These are phyloP conservation scores for Thunnus maccoyii DNA, from an alignment of 2,113 vertebrate genomes.

Conservation along the genomic window DNA sequence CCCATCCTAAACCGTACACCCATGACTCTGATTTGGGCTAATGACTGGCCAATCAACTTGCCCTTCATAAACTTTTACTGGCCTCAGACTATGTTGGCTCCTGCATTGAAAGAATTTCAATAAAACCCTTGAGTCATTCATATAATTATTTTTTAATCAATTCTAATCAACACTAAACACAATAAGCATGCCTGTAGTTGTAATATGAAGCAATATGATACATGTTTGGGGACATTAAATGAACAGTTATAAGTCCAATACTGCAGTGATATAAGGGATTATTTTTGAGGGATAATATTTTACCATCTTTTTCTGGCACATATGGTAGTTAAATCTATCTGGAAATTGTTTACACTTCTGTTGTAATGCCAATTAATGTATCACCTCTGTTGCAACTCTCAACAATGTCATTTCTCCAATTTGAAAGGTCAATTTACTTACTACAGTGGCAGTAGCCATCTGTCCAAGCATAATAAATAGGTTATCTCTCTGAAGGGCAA, in stretches of 20 bases:
- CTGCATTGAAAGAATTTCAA: not conserved
- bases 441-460: slow-evolving; percentile 9
- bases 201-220: slow-evolving; percentile 3
- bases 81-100: too few species aligned
- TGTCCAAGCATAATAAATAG: slow-evolving; percentile 23
- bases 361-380: slow-evolving; percentile 2
- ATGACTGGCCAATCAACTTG: too few species aligned
- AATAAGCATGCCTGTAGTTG: not conserved
- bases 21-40: too few species aligned
- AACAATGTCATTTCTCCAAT: slow-evolving; percentile 11
- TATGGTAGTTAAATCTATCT: not conserved
- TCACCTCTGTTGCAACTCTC: not conserved
- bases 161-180: slow-evolving; percentile 6
- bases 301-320: too few species aligned
- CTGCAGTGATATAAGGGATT: not conserved
- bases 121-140: slow-evolving; percentile 7
- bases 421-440: slow-evolving; percentile 18
- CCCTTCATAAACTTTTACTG: too few species aligned
- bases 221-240: slow-evolving; percentile 6
- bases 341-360: not conserved
- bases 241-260: not conserved
- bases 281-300: not conserved
- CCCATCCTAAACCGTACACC: too few species aligned
- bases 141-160: slow-evolving; percentile 8
- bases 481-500: slow-evolving; percentile 32